These are phyloP conservation scores for Trichogramma pretiosum DNA, from an alignment of 1,140 invertebrate genomes.

Conservation along the genomic window DNA sequence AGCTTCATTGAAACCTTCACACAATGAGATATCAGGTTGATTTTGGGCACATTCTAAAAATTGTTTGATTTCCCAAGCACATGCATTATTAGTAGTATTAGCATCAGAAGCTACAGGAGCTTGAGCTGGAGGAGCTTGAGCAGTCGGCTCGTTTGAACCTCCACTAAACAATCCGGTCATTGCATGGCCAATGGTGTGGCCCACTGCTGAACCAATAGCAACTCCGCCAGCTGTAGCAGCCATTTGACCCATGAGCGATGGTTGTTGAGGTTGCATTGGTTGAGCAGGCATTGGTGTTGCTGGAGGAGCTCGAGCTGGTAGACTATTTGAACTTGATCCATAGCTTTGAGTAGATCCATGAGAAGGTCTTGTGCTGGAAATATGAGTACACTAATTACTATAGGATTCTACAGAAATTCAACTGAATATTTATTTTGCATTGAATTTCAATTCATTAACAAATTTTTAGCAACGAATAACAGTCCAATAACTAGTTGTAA, in stretches of 20 bases:
- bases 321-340: constrained; percentile 45
- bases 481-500: no score
- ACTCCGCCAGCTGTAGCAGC: constrained; percentile 85
- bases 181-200: constrained; percentile 76
- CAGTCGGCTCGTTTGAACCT: constrained; percentile 48
- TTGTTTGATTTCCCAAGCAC: constrained; percentile 82
- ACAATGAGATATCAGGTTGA: constrained; percentile 74
- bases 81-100: constrained; percentile 56
- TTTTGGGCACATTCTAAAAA: constrained; percentile 81
- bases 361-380: constrained; percentile 35
- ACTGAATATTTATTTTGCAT: no score
- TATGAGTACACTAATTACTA: no score
- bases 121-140: constrained; percentile 39
- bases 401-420: no score
- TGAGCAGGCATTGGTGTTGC: constrained; percentile 42
- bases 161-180: constrained; percentile 77
- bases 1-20: constrained; percentile 89
- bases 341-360: constrained; percentile 31
- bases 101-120: constrained; percentile 30
- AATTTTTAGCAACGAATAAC: no score
- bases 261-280: constrained; percentile 57
- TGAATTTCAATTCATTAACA: no score
- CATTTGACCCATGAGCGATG: constrained; percentile 73
- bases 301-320: constrained; percentile 40
- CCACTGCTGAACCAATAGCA: constrained; percentile 78